Evolutionary conservation across 2,113 vertebrate species (phyloP).

Genomic region (Thalassarche chlororhynchos): DNA sequence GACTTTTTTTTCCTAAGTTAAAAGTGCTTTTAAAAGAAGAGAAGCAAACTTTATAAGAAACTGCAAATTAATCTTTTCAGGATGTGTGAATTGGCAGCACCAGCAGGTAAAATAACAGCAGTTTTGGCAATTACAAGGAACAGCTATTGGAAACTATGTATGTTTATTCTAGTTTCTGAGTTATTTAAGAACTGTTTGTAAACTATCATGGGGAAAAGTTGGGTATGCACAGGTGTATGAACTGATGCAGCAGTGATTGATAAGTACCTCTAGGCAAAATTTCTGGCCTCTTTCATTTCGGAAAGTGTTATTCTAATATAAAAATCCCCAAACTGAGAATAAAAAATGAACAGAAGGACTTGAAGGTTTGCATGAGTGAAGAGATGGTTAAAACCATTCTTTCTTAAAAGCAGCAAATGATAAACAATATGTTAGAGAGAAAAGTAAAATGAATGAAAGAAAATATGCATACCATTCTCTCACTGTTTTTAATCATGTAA

Average conservation of each 20-base stretch:
- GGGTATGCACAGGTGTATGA: not conserved
- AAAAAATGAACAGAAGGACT: not conserved
- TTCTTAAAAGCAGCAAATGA: not conserved
- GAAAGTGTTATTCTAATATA: not conserved
- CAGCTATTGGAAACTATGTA: not conserved
- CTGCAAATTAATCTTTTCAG: not conserved
- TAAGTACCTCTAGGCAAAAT: not conserved
- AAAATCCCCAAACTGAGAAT: not conserved
- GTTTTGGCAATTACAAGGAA: not conserved
- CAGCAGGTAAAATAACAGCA: not conserved
- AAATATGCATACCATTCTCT: not conserved
- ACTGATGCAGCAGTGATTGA: not conserved
- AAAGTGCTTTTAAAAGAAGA: not conserved
- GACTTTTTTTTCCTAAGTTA: not conserved
- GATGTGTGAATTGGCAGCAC: not conserved
- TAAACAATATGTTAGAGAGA: not conserved
- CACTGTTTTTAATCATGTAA: not conserved
- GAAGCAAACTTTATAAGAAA: not conserved
- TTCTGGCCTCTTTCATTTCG: not conserved
- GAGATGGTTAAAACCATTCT: not conserved
- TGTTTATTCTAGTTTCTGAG: not conserved
- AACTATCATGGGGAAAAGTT: not conserved
- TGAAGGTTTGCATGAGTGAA: not conserved
- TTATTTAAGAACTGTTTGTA: not conserved
- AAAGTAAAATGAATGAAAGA: not conserved